Base-by-base conservation (phyloP, 2,113 vertebrate genomes). In the Acanthochromis polyacanthus region DNA sequence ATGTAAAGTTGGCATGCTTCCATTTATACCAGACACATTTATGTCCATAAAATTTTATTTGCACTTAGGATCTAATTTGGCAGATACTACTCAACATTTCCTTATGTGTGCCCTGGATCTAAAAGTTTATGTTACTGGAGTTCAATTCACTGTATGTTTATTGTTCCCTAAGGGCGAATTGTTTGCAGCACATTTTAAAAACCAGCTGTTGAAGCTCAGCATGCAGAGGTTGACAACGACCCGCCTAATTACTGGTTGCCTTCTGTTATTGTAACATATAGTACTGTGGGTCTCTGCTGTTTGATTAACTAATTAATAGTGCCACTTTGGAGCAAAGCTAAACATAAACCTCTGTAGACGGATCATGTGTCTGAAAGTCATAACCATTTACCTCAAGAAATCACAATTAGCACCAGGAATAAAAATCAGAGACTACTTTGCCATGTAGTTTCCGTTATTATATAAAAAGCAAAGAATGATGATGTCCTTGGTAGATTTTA, bases 71-170 rank as follows among this genome's bases (percentile, higher is more conserved):
- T 79, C 28, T 55, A 56, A 61, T 78, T 80, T 80, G 78, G 57
- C n/a, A 32, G 30, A 32, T 8, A 59, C 30, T 59, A 52, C 20
- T 70, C 12, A 48, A 22, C 52, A 59, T 71, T 75, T 68, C 3
- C 73, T 74, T 6, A 68, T 40, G 58, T 30, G 55, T 23, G 2
- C 61, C 51, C 22, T 70, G 52, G 55, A 30, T 43, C 16, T 64
- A 25, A 76, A 63, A 80, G 52, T 72, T 51, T 32, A 66, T 63
- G 52, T 67, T 62, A 56, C 71, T 62, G 32, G 38, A 80, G 53
- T 73, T 65, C 14, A 62, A 20, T 52, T 70, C 8, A 73, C 20
- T n/a, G 17, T 56, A 66, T 67, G 64, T 70, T 86, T 72, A 84
- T 73, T 72, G 66, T 25, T 74, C 66, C 73, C 74, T 5, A 0